A percentile compares a stretch with the other conserved stretches of the same genome.
Conservation (phyloP, 2,888 invertebrate species). For the Dastarcus helophoroides region DNA sequence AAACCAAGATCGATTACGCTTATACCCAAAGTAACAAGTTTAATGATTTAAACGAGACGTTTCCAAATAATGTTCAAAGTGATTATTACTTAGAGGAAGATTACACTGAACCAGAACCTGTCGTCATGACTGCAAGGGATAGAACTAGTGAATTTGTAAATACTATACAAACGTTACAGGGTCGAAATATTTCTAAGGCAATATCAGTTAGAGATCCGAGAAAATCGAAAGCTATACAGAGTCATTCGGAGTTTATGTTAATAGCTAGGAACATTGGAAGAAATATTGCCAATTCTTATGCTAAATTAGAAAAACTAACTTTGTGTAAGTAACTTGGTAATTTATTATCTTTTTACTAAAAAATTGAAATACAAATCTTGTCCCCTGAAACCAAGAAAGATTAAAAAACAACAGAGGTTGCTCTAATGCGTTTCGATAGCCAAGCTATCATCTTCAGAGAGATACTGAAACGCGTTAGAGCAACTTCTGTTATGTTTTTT, state of each 20-base stretch:
- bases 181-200: conserved; percentile 67
- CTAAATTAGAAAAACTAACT: conserved; percentile 93
- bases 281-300: conserved; percentile 90
- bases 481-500: no score
- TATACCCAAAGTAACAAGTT: conserved; percentile 26
- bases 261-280: conserved; percentile 89
- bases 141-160: conserved; percentile 84
- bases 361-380: no score
- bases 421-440: no score
- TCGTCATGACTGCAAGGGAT: conserved; percentile 69
- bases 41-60: conserved; percentile 20
- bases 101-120: conserved; percentile 30
- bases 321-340: conserved; percentile 88
- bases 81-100: conserved; percentile 31
- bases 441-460: no score
- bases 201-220: conserved; percentile 59
- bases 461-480: no score
- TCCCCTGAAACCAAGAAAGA: no score
- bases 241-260: conserved; percentile 89
- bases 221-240: conserved; percentile 68
- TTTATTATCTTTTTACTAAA: no score
- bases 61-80: conserved; percentile 30
- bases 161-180: conserved; percentile 82
- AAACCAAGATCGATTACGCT: conserved; percentile 40
- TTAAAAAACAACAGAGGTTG: no score